Percentiles rank a stretch among this genome's conserved stretches.
Conservation (phyloP, 1,140 invertebrate genomes). For the Trachymyrmex septentrionalis region DNA sequence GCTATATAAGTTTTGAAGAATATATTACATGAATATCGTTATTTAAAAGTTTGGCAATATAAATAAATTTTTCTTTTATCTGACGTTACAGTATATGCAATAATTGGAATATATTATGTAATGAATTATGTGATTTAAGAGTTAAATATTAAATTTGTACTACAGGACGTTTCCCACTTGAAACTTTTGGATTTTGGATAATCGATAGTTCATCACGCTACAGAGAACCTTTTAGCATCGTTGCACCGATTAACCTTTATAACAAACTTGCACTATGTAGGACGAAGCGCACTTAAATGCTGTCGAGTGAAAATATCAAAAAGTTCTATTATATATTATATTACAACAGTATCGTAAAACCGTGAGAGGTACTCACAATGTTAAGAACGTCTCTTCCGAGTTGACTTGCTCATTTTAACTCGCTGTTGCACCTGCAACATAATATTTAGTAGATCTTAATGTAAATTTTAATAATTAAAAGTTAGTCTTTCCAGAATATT, state of each 20-base stretch:
- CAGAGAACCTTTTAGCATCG: conserved; percentile 67
- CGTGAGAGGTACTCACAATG: conserved; percentile 73
- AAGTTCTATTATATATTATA: conserved; percentile 27
- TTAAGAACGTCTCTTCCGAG: conserved; percentile 82
- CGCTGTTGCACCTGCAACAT: conserved; percentile 73
- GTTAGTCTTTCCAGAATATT: conserved; percentile 13
- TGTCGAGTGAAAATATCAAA: conserved; percentile 57
- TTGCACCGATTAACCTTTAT: conserved; percentile 75
- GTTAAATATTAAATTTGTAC: neutral
- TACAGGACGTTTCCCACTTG: conserved; percentile 2
- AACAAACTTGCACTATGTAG: conserved; percentile 48
- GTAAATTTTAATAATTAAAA: conserved; percentile 61
- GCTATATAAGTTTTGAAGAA: neutral
- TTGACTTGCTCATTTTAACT: conserved; percentile 82
- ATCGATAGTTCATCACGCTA: conserved; percentile 69
- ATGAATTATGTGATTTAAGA: neutral
- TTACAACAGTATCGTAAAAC: neutral
- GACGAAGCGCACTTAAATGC: conserved; percentile 57
- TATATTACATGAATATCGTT: neutral
- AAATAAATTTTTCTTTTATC: neutral
- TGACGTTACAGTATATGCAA: neutral
- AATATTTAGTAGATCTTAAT: conserved; percentile 75
- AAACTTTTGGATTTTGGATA: conserved; percentile 62
- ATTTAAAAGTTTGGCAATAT: neutral
- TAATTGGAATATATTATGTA: neutral